These are phyloP conservation scores for Microvelia longipes DNA, from an alignment of 1,140 invertebrate genomes.

Conservation along the genomic window DNA sequence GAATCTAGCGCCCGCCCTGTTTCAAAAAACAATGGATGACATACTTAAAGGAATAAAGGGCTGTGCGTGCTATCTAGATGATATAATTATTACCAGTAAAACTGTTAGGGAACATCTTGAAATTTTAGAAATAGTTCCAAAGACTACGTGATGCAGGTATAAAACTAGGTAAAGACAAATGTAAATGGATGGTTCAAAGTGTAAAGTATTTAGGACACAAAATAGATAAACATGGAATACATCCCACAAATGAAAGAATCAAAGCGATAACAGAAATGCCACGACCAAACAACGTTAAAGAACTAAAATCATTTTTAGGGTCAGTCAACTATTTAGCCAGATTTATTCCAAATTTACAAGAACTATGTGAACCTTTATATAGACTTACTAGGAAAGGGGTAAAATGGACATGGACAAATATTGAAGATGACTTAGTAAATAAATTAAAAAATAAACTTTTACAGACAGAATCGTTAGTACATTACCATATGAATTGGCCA, in stretches of 20 bases:
- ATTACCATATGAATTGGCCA: background rate
- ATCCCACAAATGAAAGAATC: background rate
- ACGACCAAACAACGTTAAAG: background rate
- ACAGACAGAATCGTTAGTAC: background rate
- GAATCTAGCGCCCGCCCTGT: background rate
- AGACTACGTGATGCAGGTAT: background rate
- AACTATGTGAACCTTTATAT: background rate
- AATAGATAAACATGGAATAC: background rate
- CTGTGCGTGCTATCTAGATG: background rate
- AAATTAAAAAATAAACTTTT: background rate
- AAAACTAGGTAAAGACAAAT: background rate
- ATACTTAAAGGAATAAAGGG: background rate
- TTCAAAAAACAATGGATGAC: background rate
- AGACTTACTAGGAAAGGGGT: background rate
- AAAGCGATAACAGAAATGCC: background rate
- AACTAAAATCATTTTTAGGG: background rate
- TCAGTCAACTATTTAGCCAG: background rate
- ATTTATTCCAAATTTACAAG: background rate
- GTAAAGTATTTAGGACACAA: background rate
- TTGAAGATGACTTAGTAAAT: background rate
- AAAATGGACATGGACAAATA: background rate
- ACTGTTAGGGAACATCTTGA: background rate
- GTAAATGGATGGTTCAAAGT: background rate
- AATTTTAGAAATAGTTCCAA: background rate
- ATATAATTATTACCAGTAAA: background rate